These are phyloP conservation scores for Gambusia affinis DNA, from an alignment of 2,113 vertebrate species.

Conservation along the genomic window DNA sequence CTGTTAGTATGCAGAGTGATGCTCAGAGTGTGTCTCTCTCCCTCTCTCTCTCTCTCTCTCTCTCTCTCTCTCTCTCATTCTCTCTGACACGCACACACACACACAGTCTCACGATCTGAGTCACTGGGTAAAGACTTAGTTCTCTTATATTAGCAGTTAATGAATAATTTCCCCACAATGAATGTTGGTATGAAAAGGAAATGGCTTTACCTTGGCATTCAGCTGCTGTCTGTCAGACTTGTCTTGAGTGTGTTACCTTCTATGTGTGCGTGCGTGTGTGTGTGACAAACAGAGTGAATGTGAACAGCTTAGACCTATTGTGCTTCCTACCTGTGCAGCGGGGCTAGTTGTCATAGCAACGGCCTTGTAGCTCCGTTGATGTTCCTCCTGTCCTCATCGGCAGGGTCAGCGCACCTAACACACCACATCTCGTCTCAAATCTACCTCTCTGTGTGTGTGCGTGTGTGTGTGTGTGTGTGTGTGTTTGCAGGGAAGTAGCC, in stretches of 20 bases:
- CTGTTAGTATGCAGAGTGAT: constrained; percentile 75
- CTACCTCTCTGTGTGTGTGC: constrained; percentile 22
- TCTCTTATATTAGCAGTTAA: constrained; percentile 64
- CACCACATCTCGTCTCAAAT: constrained; percentile 63
- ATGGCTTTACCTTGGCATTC: constrained; percentile 65
- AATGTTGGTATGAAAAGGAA: constrained; percentile 72
- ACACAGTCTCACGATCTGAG: constrained; percentile 45
- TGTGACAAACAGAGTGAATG: constrained; percentile 52
- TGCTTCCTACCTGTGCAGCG: constrained; percentile 78
- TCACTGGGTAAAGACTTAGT: constrained; percentile 55
- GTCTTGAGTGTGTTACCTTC: constrained; percentile 59
- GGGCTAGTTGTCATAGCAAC: constrained; percentile 80
- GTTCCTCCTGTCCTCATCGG: constrained; percentile 80
- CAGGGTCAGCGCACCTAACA: constrained; percentile 78
- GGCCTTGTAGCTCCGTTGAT: constrained; percentile 79
- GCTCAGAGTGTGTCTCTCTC: constrained; percentile 57
- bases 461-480: constrained; percentile 9
- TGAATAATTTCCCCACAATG: constrained; percentile 67
- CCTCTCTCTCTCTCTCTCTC: constrained; percentile 52
- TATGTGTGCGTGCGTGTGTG: constrained; percentile 32
- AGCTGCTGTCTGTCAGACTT: constrained; percentile 67
- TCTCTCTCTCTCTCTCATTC: constrained; percentile 45
- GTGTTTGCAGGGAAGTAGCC: constrained; percentile 42
- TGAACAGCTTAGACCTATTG: constrained; percentile 77
- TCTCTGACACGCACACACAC: constrained; percentile 26